These are phyloP conservation scores for Adrianichthys oophorus DNA, from an alignment of 2,797 vertebrate genomes.

Conservation along the genomic window DNA sequence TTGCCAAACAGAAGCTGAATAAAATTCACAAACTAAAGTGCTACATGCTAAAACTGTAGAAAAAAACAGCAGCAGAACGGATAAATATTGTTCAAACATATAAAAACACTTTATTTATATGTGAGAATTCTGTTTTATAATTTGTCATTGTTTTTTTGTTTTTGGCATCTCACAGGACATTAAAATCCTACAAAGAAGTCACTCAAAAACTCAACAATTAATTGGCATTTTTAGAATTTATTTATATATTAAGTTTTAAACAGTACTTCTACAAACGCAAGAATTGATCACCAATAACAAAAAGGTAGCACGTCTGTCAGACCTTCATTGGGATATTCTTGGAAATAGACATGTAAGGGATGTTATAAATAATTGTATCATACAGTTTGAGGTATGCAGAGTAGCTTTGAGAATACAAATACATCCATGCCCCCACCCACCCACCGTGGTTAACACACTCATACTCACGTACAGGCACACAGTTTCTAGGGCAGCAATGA, in stretches of 20 bases:
- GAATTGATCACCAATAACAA: constrained; percentile 74
- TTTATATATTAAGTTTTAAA: constrained; percentile 70
- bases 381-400: constrained; percentile 78
- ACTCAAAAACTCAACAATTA: constrained; percentile 25
- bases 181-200: neutral
- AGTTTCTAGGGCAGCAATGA: constrained; percentile 38
- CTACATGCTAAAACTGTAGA: too few relatives aligned
- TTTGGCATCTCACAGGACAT: constrained; percentile 10
- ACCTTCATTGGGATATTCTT: constrained; percentile 64
- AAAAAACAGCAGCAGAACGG: too few relatives aligned
- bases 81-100: too few relatives aligned
- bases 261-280: constrained; percentile 76
- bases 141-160: too few relatives aligned
- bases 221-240: constrained; percentile 36
- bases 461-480: constrained; percentile 42
- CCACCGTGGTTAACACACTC: constrained; percentile 27
- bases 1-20: too few relatives aligned
- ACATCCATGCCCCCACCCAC: constrained; percentile 33
- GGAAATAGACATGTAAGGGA: constrained; percentile 67
- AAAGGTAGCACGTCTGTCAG: constrained; percentile 70
- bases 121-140: constrained; percentile 25
- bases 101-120: constrained; percentile 8
- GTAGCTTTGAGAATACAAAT: constrained; percentile 69
- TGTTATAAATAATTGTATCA: constrained; percentile 71
- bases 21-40: too few relatives aligned